phyloP scores from a whole-genome alignment of 2,797 vertebrate species.

The Brotogeris chrysoptera region DNA sequence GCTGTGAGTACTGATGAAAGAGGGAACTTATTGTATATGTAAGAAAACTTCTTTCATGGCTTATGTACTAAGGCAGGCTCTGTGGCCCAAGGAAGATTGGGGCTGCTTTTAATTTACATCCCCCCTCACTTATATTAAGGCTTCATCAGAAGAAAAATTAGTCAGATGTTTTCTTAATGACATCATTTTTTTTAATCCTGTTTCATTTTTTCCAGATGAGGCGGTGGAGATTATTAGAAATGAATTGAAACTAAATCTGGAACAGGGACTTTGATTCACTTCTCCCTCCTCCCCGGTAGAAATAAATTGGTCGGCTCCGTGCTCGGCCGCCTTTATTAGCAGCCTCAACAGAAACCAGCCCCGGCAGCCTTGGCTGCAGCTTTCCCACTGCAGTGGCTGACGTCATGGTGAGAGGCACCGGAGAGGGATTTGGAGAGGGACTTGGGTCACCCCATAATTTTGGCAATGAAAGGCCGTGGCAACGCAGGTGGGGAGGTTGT shows the following conservation, averaged over 20 bases:
- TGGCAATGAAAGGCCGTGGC: background rate
- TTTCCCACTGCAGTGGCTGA: background rate
- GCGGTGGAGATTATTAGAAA: conserved; percentile 55
- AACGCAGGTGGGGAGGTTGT: background rate
- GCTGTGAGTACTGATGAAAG: conserved; percentile 72
- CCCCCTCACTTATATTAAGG: conserved; percentile 60
- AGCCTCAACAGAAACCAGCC: conserved; percentile 40
- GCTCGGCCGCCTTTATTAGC: conserved; percentile 43
- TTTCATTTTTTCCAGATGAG: conserved; percentile 65
- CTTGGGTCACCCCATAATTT: conserved; percentile 16
- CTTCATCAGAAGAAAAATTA: conserved; percentile 66
- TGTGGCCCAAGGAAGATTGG: conserved; percentile 58
- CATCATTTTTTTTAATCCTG: conserved; percentile 68
- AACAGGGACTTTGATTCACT: conserved; percentile 63
- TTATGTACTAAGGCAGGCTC: conserved; percentile 67
- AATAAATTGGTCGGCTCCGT: conserved; percentile 49
- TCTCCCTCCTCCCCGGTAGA: conserved; percentile 27
- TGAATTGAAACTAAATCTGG: conserved; percentile 61
- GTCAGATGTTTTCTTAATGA: conserved; percentile 68
- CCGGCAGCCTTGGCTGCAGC: background rate
- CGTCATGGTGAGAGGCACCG: background rate
- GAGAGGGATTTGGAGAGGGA: background rate
- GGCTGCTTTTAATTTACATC: conserved; percentile 74
- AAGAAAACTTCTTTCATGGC: conserved; percentile 74
- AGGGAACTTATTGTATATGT: conserved; percentile 74